Conservation (phyloP, 2,797 vertebrate genomes). For the Siniperca scherzeri region DNA sequence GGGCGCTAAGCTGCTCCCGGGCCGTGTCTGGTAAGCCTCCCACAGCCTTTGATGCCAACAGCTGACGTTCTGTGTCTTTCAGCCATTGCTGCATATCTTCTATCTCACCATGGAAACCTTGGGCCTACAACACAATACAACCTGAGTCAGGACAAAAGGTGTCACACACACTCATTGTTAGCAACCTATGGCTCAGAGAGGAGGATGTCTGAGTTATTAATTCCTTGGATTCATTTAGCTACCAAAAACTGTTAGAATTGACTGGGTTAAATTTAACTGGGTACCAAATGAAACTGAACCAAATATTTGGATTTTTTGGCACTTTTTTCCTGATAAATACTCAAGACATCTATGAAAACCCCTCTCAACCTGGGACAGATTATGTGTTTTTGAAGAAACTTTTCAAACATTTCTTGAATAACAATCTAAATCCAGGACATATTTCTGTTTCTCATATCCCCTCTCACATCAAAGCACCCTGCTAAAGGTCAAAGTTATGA, state of each 20-base stretch:
- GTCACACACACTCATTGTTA: slow-evolving; percentile 75
- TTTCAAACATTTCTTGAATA: slow-evolving; percentile 25
- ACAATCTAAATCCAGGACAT: slow-evolving; percentile 17
- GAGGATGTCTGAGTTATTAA: slow-evolving; percentile 67
- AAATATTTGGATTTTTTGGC: not conserved
- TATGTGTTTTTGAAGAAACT: slow-evolving; percentile 16
- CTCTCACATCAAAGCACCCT: slow-evolving; percentile 28
- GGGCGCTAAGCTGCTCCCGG: slow-evolving; percentile 95
- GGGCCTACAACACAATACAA: slow-evolving; percentile 92
- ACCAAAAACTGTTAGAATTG: not conserved
- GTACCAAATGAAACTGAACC: not conserved
- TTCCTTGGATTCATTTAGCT: slow-evolving; percentile 52
- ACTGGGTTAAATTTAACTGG: too few relatives aligned
- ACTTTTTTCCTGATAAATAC: not conserved
- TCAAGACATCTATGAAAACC: not conserved
- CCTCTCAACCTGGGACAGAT: not conserved
- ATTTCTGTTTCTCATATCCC: slow-evolving; percentile 30
- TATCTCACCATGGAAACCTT: slow-evolving; percentile 99
- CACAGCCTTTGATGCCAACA: slow-evolving; percentile 96
- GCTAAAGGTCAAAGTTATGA: slow-evolving; percentile 48
- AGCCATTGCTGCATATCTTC: slow-evolving; percentile 99
- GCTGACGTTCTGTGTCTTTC: slow-evolving; percentile 97
- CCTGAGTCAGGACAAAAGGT: slow-evolving; percentile 82
- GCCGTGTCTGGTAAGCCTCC: slow-evolving; percentile 99
- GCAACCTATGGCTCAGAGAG: slow-evolving; percentile 41